Conservation (phyloP, 2,888 invertebrate genomes). For the Fragum whitleyi region DNA sequence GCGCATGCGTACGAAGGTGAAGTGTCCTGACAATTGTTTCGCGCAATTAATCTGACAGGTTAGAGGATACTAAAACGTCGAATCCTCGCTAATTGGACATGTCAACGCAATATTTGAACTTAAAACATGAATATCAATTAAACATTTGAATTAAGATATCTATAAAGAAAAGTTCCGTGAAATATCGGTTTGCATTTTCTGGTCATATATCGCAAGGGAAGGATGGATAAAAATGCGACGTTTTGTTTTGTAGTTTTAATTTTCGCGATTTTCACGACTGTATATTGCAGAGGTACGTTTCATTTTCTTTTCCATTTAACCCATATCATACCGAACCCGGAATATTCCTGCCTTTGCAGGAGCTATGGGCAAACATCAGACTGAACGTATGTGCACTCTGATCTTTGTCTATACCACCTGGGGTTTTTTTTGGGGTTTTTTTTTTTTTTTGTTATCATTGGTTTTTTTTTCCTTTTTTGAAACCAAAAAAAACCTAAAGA, state of each 20-base stretch:
- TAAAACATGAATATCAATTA: not conserved
- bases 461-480: too few relatives aligned
- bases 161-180: not conserved
- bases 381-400: too few relatives aligned
- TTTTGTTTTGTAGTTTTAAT: conserved; percentile 11
- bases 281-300: conserved; percentile 1
- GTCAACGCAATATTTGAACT: not conserved
- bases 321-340: too few relatives aligned
- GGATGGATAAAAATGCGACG: conserved; percentile 2
- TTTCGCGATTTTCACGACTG: not conserved
- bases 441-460: too few relatives aligned
- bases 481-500: too few relatives aligned
- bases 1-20: conserved; percentile 39
- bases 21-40: conserved; percentile 9
- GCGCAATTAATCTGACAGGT: conserved; percentile 24
- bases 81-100: conserved; percentile 1
- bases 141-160: not conserved
- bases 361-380: too few relatives aligned
- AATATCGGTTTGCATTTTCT: not conserved
- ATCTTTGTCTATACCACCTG: too few relatives aligned
- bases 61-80: not conserved
- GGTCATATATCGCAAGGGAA: not conserved
- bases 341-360: too few relatives aligned
- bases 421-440: too few relatives aligned
- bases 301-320: too few relatives aligned